Conservation (phyloP, 2,797 vertebrate species). For the Acanthis flammea region DNA sequence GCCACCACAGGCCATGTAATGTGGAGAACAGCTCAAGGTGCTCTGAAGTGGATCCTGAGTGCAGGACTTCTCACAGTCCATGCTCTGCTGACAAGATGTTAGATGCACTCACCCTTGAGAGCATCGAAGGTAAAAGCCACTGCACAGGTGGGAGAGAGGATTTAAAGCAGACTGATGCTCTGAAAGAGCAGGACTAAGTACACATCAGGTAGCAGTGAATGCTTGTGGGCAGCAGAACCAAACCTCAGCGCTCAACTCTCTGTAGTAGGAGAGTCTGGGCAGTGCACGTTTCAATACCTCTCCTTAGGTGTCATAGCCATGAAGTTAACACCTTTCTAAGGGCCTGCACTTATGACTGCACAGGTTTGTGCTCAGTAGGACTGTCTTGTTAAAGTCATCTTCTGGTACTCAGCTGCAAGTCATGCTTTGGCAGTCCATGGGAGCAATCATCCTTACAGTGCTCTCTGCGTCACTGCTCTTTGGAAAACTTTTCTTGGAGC, state of each 20-base stretch:
- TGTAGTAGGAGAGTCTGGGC: neutral
- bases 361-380: neutral
- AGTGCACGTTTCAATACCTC: fast-evolving
- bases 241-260: neutral
- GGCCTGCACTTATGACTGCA: neutral
- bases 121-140: neutral
- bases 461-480: neutral
- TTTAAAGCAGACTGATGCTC: neutral
- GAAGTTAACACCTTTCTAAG: neutral
- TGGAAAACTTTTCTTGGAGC: slow-evolving; percentile 2
- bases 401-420: neutral
- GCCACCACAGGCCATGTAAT: neutral
- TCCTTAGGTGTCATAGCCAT: neutral
- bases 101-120: neutral
- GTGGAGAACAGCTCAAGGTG: neutral
- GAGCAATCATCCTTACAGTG: neutral
- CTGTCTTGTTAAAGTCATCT: neutral
- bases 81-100: neutral
- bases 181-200: neutral
- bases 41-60: neutral
- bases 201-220: neutral
- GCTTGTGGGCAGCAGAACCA: neutral
- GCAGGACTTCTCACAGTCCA: neutral
- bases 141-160: neutral
- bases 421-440: neutral